A percentile compares a stretch with the other conserved stretches of the same genome.
Evolutionary conservation across 2,113 vertebrate genomes (phyloP).

Genomic region (Alouatta palliata): DNA sequence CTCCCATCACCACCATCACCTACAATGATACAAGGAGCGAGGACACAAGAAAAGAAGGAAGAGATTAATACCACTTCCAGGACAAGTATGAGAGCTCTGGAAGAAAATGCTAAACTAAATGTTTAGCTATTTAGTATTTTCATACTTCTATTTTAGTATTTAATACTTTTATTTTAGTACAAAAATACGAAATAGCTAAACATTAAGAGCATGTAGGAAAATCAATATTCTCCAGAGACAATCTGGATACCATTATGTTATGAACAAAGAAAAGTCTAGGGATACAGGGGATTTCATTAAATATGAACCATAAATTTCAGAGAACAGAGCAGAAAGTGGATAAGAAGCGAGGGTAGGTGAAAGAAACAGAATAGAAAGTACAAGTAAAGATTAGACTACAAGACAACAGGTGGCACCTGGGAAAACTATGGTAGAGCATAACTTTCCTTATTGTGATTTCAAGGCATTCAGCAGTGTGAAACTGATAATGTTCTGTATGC

Average conservation of each 20-base stretch:
- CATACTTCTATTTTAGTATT: too few relatives aligned
- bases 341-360: neutral
- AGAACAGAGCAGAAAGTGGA: neutral
- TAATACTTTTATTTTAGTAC: too few relatives aligned
- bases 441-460: neutral
- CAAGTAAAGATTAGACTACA: neutral
- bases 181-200: neutral
- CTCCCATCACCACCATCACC: neutral
- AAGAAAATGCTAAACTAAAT: neutral
- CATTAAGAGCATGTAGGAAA: neutral
- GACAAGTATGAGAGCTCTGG: neutral
- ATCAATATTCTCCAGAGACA: neutral
- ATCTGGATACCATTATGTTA: fast-evolving
- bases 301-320: neutral
- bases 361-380: neutral
- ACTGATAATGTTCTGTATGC: neutral
- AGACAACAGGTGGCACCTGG: neutral
- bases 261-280: neutral
- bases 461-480: neutral
- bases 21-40: neutral
- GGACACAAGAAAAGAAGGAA: neutral
- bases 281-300: neutral
- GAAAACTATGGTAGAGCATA: neutral
- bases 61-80: neutral
- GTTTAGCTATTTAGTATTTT: too few relatives aligned